Evolutionary conservation across 2,113 vertebrate genomes (phyloP), one percentile per base, ranked within the genome.

Genomic region (Myodes glareolus): DNA sequence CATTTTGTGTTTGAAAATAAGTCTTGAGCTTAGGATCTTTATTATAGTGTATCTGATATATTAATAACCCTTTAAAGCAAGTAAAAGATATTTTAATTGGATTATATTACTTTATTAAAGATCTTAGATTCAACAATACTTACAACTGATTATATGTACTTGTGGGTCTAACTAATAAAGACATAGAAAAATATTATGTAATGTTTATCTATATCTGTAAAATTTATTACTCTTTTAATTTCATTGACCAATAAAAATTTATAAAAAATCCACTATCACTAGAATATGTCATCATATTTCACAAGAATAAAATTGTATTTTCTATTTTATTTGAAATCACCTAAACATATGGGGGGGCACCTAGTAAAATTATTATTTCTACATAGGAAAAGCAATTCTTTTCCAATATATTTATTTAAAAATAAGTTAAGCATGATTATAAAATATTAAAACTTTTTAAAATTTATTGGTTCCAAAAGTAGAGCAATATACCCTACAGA

Each of bases 351-450:
- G n/a, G 21, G 21, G 21, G 10, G 73, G 27, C 78, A 19, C 1
- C 27, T 88, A 36, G 17, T 50, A 21, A 2, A 84, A 85, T 31
- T 67, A 81, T 80, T 55, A 16, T 92, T 81, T 67, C 5, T 7
- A 16, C 1, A 27, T 16, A 16, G 1, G 3, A 21, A 0, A 82
- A 47, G 2, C 21, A 3, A 76, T 70, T 16, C 5, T 5, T 58
- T 72, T 72, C 0, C 61, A 27, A 39, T 45, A 78, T 3, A 47
- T 93, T n/a, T 55, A 45, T 55, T 86, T 55, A 67, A 21, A 72
- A 61, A 58, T 50, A 76, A 1, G 5, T 75, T 4, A n/a, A 58
- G 14, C 75, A 84, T 42, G 39, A 23, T 21, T 39, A 39, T 73
- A n/a, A 39, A 45, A 42, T 31, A 42, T 47, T 39, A 17, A 52